Base-by-base conservation (phyloP, 2,113 vertebrate genomes). In the Esox niger region DNA sequence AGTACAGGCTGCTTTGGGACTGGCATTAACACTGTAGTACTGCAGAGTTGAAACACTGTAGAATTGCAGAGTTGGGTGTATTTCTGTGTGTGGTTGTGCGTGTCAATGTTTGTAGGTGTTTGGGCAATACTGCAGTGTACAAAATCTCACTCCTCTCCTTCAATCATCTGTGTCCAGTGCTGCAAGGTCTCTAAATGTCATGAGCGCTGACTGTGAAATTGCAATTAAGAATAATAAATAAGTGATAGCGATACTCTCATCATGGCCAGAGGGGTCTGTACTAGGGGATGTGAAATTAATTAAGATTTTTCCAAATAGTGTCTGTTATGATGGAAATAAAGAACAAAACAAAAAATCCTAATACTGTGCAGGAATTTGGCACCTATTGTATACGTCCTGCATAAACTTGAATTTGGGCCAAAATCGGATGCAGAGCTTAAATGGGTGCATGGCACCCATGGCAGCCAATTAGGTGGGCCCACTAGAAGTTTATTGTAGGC, bases 191-290 rank as follows among this genome's bases (percentile, higher is more conserved):
- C 74, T 87, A 88, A 91, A 88, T 89, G 83, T 91, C 88, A 89
- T 84, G 87, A 80, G 76, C 89, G 83, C 72, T 84, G 82, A 85
- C 82, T 88, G 89, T 88, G 87, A 91, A 91, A 90, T 89, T 90
- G 84, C 86, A 90, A 89, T 88, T 88, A 90, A 86, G 74, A 83
- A 77, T 82, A 85, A 88, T 87, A 89, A 87, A 89, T 88, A 86
- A 77, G 66, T 78, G 78, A 73, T 80, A 0, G 33, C 73, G 77
- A 69, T 79, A 83, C 63, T 61, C 66, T 80, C 38, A 32, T 27
- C 49, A 11, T 60, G 75, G 79, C 62, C 60, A 70, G 69, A 70
- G 38, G 38, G 38, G 38, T 43, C 17, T 59, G 62, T 76, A 80
- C 66, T n/a, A 71, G 76, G 70, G 63, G 68, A 84, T 82, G 71